Evolutionary conservation across 2,113 vertebrate genomes (phyloP), one percentile per base, ranked within the genome.

Genomic region (Microtus ochrogaster): DNA sequence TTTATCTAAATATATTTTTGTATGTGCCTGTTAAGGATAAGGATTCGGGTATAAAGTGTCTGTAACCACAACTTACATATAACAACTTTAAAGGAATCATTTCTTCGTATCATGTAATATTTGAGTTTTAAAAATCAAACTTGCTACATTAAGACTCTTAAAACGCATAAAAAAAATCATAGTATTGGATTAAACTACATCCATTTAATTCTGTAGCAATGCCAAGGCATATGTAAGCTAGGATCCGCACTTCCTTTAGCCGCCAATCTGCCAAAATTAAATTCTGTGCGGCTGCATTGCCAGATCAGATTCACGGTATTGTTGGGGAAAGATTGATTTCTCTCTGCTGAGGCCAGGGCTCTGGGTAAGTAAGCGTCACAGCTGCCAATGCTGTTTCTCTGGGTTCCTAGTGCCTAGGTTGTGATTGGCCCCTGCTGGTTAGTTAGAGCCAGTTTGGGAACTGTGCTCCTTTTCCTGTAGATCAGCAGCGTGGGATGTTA

Each of bases 381-480:
- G 19, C 41, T 96, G 28, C 63, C 72, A 74, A 52, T 87, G 58
- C 36, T 85, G 70, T 33, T 96, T 91, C 61, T 83, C 84, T 22
- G 58, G 41, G n/a, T 66, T 83, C 66, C 30, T 66, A 26, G 21
- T 39, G 79, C 5, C 39, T 74, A 91, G 68, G 63, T 91, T 49
- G 91, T 92, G 87, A 82, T 70, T 96, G 89, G 63, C 66, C 73
- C 90, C 89, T 87, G 93, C 91, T 87, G 96, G 66, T 77, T 17
- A 70, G 66, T 77, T 17, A 70, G 63, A 98, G 78, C 88, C 90
- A 82, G 19, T 92, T 97, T 95, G 76, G 74, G 70, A 96, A 76
- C 87, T 8, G 7, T 92, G 76, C 5, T 3, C 7, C 41, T 84
- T 92, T 93, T 95, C 77, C 77, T 94, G 89, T 6, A 89, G 0